Evolutionary conservation across 1,140 invertebrate species (phyloP).

Genomic region (Oryzaephilus surinamensis): DNA sequence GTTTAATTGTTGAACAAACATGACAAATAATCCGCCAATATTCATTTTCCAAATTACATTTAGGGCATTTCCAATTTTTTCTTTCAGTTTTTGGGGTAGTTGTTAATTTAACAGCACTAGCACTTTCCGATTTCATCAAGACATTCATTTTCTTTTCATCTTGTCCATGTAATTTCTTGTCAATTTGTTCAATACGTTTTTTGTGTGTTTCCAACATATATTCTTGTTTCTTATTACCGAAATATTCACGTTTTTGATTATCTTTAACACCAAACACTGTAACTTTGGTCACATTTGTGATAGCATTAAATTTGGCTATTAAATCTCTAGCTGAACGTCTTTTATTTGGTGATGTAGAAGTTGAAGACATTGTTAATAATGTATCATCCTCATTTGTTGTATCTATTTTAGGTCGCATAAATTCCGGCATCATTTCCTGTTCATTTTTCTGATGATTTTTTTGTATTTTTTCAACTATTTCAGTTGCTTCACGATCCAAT

Average conservation of each 20-base stretch:
- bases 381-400: conserved; percentile 33
- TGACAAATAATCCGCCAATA: conserved; percentile 46
- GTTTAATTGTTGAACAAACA: conserved; percentile 40
- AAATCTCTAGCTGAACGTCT: conserved; percentile 43
- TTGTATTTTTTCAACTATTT: conserved; percentile 49
- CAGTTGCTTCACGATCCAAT: conserved; percentile 63
- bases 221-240: conserved; percentile 24
- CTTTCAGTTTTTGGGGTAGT: conserved; percentile 25
- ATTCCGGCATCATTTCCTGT: conserved; percentile 29
- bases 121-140: conserved; percentile 30
- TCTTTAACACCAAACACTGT: conserved; percentile 36
- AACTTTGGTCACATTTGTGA: conserved; percentile 46
- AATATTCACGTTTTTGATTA: conserved; percentile 22
- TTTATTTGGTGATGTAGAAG: conserved; percentile 36
- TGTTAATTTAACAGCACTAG: conserved; percentile 21
- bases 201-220: conserved; percentile 20
- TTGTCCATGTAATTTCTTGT: conserved; percentile 15
- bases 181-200: conserved; percentile 26
- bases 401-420: conserved; percentile 24
- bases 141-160: conserved; percentile 15
- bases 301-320: conserved; percentile 53
- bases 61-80: conserved; percentile 41
- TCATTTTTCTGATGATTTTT: conserved; percentile 12
- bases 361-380: too few relatives aligned
- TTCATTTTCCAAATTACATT: conserved; percentile 44